These are phyloP conservation scores for Trachelipus rathkii DNA, from an alignment of 1,140 invertebrate genomes.

Conservation along the genomic window DNA sequence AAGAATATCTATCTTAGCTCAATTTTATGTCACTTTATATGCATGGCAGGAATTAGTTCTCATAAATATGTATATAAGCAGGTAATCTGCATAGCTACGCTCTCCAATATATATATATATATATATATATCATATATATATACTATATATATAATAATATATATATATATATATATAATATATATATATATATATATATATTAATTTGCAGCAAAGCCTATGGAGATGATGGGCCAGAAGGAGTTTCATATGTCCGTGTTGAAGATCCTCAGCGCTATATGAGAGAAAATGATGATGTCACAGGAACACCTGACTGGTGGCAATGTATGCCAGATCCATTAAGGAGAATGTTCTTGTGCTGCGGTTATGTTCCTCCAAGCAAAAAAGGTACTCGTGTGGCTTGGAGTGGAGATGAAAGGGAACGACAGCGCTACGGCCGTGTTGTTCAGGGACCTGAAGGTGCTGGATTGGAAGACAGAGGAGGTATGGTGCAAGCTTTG, in stretches of 20 bases:
- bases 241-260: slow-evolving; percentile 42
- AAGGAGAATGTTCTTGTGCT: slow-evolving; percentile 23
- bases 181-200: too few relatives aligned
- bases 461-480: slow-evolving; percentile 45
- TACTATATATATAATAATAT: too few relatives aligned
- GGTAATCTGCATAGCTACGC: too few relatives aligned
- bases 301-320: slow-evolving; percentile 30
- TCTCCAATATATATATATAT: too few relatives aligned
- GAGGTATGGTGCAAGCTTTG: slow-evolving; percentile 23
- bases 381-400: slow-evolving; percentile 54
- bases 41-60: too few relatives aligned
- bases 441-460: slow-evolving; percentile 60
- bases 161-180: too few relatives aligned
- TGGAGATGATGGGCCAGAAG: slow-evolving; percentile 38
- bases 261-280: slow-evolving; percentile 35
- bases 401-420: slow-evolving; percentile 64
- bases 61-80: too few relatives aligned
- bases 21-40: not conserved
- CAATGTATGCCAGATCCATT: slow-evolving; percentile 35
- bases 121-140: too few relatives aligned
- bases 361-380: slow-evolving; percentile 30
- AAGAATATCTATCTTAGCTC: not conserved
- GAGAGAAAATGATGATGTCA: slow-evolving; percentile 28
- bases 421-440: slow-evolving; percentile 64
- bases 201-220: not conserved